These are phyloP conservation scores for Crax fasciolata DNA, from an alignment of 2,797 vertebrate genomes.

Conservation along the genomic window DNA sequence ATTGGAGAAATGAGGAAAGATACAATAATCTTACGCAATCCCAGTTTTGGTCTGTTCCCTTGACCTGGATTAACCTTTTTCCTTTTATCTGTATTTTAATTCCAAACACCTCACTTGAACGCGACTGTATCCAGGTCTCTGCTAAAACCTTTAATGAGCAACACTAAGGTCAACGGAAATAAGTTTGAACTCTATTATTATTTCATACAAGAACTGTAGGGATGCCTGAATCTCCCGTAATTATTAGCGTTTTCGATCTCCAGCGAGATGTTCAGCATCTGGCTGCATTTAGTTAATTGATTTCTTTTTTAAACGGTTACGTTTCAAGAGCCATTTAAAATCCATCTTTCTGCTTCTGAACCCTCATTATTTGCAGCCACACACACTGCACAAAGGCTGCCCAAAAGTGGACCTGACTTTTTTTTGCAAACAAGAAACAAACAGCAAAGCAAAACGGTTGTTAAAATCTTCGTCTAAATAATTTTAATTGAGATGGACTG, in stretches of 20 bases:
- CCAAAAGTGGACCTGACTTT: not conserved
- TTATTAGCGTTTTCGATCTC: conserved; percentile 36
- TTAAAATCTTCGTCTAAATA: not conserved
- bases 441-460: not conserved
- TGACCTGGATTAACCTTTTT: conserved; percentile 85
- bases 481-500: not conserved
- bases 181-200: conserved; percentile 59
- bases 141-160: conserved; percentile 73
- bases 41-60: conserved; percentile 68
- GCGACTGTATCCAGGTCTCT: conserved; percentile 64
- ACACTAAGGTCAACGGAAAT: conserved; percentile 58
- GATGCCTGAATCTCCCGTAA: conserved; percentile 27
- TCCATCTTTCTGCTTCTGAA: not conserved
- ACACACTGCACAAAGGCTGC: not conserved
- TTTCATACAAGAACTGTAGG: conserved; percentile 56
- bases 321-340: conserved; percentile 18
- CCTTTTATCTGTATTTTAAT: conserved; percentile 86
- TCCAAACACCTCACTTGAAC: conserved; percentile 81
- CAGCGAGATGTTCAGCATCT: conserved; percentile 16
- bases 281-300: conserved; percentile 24
- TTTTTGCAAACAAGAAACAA: not conserved
- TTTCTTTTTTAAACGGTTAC: conserved; percentile 7
- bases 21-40: conserved; percentile 71
- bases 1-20: conserved; percentile 75
- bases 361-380: not conserved